phyloP scores from a whole-genome alignment of 2,113 vertebrate genomes.

The Bufo bufo region DNA sequence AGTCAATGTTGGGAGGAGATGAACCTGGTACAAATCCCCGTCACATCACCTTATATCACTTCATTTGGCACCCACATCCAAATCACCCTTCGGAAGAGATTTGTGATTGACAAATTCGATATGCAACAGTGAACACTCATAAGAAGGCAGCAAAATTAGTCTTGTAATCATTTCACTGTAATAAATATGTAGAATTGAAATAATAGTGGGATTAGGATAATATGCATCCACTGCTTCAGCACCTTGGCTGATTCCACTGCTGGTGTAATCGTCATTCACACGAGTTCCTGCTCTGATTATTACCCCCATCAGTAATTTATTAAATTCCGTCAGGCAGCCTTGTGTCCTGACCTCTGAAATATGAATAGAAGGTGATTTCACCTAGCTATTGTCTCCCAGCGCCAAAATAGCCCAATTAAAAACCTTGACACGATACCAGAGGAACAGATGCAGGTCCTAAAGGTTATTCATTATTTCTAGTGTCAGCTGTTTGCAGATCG shows the following conservation, averaged over 20 bases:
- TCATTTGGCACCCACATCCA: slow-evolving; percentile 35
- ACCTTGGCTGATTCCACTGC: background rate
- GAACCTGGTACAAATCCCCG: slow-evolving; percentile 22
- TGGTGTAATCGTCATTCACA: slow-evolving; percentile 9
- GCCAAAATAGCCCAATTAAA: slow-evolving; percentile 92
- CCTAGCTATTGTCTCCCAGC: slow-evolving; percentile 88
- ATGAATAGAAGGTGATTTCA: slow-evolving; percentile 87
- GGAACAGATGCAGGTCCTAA: slow-evolving; percentile 85
- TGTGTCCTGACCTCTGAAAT: slow-evolving; percentile 85
- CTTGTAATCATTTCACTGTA: slow-evolving; percentile 35
- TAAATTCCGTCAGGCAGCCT: slow-evolving; percentile 71
- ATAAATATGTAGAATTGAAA: slow-evolving; percentile 38
- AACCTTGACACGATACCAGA: slow-evolving; percentile 84
- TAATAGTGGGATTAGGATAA: slow-evolving; percentile 27
- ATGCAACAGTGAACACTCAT: slow-evolving; percentile 22
- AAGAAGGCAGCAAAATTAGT: slow-evolving; percentile 26
- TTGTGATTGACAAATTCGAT: slow-evolving; percentile 43
- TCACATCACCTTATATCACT: slow-evolving; percentile 42
- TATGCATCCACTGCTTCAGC: slow-evolving; percentile 22
- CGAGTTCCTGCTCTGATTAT: slow-evolving; percentile 29
- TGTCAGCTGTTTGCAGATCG: slow-evolving; percentile 84
- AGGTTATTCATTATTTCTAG: slow-evolving; percentile 88
- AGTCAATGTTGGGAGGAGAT: background rate
- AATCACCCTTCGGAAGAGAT: background rate
- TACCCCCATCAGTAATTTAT: slow-evolving; percentile 52